Evolutionary conservation across 2,113 vertebrate genomes (phyloP).

Genomic region (Alaudala cheleensis): DNA sequence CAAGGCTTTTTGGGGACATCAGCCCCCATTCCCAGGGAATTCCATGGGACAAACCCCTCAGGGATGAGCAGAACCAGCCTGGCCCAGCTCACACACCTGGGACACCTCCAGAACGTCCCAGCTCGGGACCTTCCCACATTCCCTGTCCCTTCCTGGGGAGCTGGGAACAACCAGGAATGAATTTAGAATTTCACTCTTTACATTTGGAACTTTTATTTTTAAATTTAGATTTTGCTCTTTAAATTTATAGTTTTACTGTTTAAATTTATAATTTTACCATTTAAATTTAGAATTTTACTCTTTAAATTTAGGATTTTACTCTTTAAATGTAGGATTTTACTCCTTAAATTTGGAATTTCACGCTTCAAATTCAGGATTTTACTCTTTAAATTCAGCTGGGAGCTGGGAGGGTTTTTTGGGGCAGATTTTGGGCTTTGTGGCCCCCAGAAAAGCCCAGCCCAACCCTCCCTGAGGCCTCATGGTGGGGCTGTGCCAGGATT

Average conservation of each 20-base stretch:
- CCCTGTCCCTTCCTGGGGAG: too few species aligned
- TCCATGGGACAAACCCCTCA: background rate
- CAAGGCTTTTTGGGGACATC: background rate
- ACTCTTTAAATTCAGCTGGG: background rate
- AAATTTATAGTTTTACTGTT: too few species aligned
- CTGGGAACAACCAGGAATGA: too few species aligned
- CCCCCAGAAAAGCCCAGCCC: background rate
- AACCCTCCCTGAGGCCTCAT: background rate
- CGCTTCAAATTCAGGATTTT: too few species aligned
- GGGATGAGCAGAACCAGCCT: background rate
- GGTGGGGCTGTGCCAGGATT: background rate
- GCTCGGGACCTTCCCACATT: background rate
- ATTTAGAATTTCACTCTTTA: too few species aligned
- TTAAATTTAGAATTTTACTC: too few species aligned
- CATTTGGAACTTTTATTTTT: too few species aligned
- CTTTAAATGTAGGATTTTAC: too few species aligned
- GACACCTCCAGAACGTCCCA: background rate
- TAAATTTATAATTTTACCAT: too few species aligned
- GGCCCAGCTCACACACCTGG: background rate
- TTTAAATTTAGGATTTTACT: too few species aligned
- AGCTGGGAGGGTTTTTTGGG: background rate
- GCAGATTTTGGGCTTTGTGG: background rate
- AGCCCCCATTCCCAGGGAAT: background rate
- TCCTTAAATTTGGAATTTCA: too few species aligned
- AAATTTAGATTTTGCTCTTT: too few species aligned